Percentiles rank a stretch among this genome's conserved stretches.
Conservation (phyloP, 2,888 invertebrate genomes). For the Troilus luridus region DNA sequence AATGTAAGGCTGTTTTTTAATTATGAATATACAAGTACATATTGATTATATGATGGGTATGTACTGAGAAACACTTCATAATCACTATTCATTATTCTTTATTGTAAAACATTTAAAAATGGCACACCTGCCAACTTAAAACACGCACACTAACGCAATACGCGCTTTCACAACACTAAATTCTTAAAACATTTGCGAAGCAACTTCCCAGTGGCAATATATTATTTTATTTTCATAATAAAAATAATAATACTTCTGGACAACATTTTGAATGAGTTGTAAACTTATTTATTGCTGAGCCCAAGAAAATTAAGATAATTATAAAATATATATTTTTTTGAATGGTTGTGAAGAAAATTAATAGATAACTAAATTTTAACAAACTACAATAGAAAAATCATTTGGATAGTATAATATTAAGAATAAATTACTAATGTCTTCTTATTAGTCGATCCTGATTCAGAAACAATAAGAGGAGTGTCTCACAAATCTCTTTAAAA, state of each 20-base stretch:
- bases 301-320: no score
- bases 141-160: conserved; percentile 58
- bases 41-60: neutral
- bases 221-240: neutral
- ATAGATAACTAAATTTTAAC: no score
- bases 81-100: neutral
- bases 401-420: no score
- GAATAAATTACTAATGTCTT: no score
- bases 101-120: conserved; percentile 10
- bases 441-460: no score
- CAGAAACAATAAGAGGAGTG: no score
- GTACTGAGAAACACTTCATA: conserved; percentile 2
- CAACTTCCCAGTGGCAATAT: conserved; percentile 52
- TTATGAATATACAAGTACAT: neutral
- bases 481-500: no score
- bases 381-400: no score
- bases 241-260: neutral
- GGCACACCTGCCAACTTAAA: conserved; percentile 58
- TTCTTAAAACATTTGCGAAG: conserved; percentile 44
- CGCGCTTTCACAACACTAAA: conserved; percentile 55
- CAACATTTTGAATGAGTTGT: neutral
- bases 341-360: no score
- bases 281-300: neutral
- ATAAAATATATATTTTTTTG: no score
- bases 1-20: neutral